Evolutionary conservation across 2,113 vertebrate genomes (phyloP).

Genomic region (Cnemophilus loriae): DNA sequence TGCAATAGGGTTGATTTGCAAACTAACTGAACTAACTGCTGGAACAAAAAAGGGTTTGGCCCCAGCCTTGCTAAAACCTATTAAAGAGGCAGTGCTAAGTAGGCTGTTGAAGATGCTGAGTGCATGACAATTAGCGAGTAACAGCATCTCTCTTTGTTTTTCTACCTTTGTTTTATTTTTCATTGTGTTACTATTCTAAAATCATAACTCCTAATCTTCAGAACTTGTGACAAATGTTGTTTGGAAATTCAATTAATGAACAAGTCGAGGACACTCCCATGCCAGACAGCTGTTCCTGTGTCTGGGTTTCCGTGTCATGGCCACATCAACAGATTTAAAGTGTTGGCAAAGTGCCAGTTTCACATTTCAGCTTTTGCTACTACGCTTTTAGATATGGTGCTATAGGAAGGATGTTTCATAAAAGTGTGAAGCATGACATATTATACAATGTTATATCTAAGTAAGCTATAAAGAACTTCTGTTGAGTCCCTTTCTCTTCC

Average conservation of each 20-base stretch:
- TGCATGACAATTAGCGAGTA: background rate
- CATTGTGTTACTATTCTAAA: background rate
- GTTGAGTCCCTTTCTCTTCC: background rate
- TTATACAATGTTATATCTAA: background rate
- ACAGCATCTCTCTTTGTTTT: background rate
- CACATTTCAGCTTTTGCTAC: background rate
- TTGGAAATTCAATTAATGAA: background rate
- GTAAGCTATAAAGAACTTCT: background rate
- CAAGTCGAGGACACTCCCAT: background rate
- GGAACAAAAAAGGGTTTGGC: background rate
- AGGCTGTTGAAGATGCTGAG: background rate
- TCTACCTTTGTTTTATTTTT: background rate
- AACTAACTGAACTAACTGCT: slow-evolving; percentile 13
- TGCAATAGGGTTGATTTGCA: background rate
- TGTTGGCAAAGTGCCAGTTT: background rate
- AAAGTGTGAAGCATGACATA: background rate
- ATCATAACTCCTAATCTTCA: background rate
- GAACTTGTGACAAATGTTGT: background rate
- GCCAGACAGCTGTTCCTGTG: background rate
- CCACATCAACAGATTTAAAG: background rate
- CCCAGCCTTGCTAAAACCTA: background rate
- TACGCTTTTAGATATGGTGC: background rate
- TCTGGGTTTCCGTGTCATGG: background rate
- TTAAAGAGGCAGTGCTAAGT: background rate
- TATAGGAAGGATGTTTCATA: background rate